phyloP scores from a whole-genome alignment of 2,113 vertebrate species.

The Lepus europaeus region DNA sequence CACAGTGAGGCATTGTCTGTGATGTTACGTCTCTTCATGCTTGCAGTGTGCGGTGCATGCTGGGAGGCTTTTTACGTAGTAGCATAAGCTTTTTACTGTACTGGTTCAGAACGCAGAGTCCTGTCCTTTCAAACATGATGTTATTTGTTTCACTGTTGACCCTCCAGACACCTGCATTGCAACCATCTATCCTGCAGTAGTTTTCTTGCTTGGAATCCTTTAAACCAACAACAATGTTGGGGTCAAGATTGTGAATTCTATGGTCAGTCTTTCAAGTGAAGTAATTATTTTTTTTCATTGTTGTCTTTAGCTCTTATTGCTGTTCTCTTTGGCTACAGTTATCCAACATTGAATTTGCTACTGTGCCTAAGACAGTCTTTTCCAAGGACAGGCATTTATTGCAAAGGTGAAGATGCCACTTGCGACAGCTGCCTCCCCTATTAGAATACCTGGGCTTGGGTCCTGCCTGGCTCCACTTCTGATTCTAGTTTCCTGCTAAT shows the following conservation, averaged over 20 bases:
- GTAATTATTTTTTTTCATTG: conserved; percentile 71
- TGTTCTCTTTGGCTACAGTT: neutral
- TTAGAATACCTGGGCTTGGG: no score
- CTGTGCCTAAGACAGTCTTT: neutral
- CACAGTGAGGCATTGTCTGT: neutral
- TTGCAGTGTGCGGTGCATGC: neutral
- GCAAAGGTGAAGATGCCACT: no score
- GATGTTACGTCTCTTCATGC: neutral
- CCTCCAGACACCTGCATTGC: neutral
- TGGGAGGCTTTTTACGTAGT: neutral
- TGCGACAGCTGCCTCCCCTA: no score
- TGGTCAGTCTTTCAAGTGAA: conserved; percentile 55
- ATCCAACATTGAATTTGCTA: conserved; percentile 1
- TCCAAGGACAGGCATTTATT: neutral
- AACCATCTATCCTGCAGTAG: conserved; percentile 8
- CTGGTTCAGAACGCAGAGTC: neutral
- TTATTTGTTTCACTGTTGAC: neutral
- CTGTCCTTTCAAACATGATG: neutral
- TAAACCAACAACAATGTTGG: neutral
- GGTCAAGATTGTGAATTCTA: neutral
- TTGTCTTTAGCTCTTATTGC: conserved; percentile 41
- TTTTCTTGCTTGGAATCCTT: conserved; percentile 40
- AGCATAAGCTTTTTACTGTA: conserved; percentile 30
- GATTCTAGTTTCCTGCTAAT: no score
- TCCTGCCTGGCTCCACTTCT: no score